Evolutionary conservation across 2,113 vertebrate species (phyloP), one percentile per base, ranked within the genome.

Genomic region (Mionectes macconnelli): DNA sequence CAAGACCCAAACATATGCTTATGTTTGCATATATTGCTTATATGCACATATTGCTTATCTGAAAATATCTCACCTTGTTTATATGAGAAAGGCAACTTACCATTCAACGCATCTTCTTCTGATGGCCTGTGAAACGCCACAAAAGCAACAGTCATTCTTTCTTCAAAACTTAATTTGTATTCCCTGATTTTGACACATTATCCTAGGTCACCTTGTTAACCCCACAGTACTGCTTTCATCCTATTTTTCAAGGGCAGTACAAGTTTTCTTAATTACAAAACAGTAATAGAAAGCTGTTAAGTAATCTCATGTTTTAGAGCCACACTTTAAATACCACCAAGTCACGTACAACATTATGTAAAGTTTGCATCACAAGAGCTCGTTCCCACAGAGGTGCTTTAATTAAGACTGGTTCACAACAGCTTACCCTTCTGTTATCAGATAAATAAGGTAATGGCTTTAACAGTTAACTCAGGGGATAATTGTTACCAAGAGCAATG

Each of bases 91-190:
- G 64, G 74, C 77, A 33, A 94, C 98, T 98, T 94, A 98, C 98
- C 98, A 97, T 98, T 98, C 94, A 98, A 87, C 23, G 97, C 89
- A 96, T 98, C 98, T 96, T 98, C 98, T 95, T 98, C 98, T 11
- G 97, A 87, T 6, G 98, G 96, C 94, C 98, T 98, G 95, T 88
- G 78, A 96, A 97, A 96, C 23, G 30, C 39, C 88, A 95, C 14
- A 96, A 91, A 93, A 91, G 14, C 88, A 87, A 85, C 7, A 87
- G 47, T 97, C n/a, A 87, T 49, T 86, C 91, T 57, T 52, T 74
- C 56, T 80, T 79, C 84, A 60, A 77, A 69, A 86, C 28, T 44
- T 42, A 21, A 25, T 87, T 49, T 55, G 13, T 3, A 23, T 30
- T 67, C 44, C 42, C 39, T 5, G 14, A 70, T 77, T 89, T 37